Conservation (phyloP, 1,140 invertebrate genomes). For the Drosophila ironensis region DNA sequence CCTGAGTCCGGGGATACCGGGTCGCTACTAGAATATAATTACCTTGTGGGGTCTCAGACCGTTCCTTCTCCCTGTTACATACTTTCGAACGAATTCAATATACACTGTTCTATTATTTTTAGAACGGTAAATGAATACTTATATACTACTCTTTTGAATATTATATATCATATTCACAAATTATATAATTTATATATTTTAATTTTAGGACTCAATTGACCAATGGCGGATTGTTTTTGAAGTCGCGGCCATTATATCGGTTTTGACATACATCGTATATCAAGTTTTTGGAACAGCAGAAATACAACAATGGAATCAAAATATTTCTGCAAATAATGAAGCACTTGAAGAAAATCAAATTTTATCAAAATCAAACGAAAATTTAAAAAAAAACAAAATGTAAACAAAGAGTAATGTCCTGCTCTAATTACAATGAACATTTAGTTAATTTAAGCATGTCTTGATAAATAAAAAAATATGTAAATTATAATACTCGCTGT, state of each 20-base stretch:
- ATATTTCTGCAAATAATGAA: slow-evolving; percentile 25
- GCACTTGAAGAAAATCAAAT: slow-evolving; percentile 34
- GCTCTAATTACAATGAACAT: too few relatives aligned
- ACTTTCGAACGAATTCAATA: too few relatives aligned
- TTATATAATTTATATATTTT: background rate
- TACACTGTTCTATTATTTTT: too few relatives aligned
- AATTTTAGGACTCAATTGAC: slow-evolving; percentile 82
- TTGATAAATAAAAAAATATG: too few relatives aligned
- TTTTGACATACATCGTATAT: slow-evolving; percentile 87
- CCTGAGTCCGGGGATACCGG: too few relatives aligned
- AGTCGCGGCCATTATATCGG: slow-evolving; percentile 85
- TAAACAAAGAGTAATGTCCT: too few relatives aligned
- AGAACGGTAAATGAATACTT: too few relatives aligned
- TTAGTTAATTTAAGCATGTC: too few relatives aligned
- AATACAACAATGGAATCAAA: slow-evolving; percentile 86
- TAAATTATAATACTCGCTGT: too few relatives aligned
- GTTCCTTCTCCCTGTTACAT: too few relatives aligned
- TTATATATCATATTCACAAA: background rate
- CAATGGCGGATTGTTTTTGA: slow-evolving; percentile 90
- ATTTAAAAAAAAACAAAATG: background rate
- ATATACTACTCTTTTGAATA: background rate
- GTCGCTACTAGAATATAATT: too few relatives aligned
- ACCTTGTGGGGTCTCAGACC: too few relatives aligned
- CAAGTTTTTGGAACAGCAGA: slow-evolving; percentile 87
- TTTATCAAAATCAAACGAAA: slow-evolving; percentile 18